Percentiles rank a stretch among this genome's conserved stretches.
Evolutionary conservation across 2,113 vertebrate genomes (phyloP).

Genomic region (Herpetotheres cachinnans): DNA sequence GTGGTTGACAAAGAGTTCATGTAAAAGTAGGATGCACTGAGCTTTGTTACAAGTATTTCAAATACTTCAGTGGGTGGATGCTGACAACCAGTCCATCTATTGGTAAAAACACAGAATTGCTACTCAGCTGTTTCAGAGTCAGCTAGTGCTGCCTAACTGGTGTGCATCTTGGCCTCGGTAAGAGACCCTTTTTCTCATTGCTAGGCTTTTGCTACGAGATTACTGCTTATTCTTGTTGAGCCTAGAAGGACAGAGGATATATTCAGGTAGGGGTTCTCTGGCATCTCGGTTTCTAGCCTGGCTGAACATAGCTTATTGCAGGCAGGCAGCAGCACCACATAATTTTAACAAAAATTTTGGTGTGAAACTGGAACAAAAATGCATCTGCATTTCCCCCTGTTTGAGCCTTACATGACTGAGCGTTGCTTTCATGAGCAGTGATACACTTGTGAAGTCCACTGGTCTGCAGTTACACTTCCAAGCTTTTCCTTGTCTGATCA

Average conservation of each 20-base stretch:
- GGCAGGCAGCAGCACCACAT: neutral
- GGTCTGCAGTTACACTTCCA: neutral
- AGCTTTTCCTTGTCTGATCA: neutral
- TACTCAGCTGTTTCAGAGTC: neutral
- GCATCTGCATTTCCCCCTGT: neutral
- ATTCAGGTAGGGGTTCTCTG: neutral
- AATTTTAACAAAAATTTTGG: neutral
- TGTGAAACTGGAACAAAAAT: neutral
- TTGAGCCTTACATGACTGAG: neutral
- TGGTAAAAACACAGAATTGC: neutral
- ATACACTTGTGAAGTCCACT: neutral
- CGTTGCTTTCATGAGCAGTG: neutral
- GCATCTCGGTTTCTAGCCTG: neutral
- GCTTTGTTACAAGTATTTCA: neutral
- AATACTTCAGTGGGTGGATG: neutral
- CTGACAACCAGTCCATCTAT: neutral
- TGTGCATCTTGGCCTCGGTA: neutral
- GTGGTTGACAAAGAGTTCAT: neutral
- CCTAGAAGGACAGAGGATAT: neutral
- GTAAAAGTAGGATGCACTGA: neutral
- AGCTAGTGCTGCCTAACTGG: neutral
- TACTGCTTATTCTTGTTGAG: neutral
- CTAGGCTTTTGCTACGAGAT: neutral
- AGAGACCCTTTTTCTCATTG: neutral
- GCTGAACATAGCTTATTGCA: neutral